Evolutionary conservation across 92 coral and sea anemone species (phyloP).

Genomic region (Isaurus tuberculatus): DNA sequence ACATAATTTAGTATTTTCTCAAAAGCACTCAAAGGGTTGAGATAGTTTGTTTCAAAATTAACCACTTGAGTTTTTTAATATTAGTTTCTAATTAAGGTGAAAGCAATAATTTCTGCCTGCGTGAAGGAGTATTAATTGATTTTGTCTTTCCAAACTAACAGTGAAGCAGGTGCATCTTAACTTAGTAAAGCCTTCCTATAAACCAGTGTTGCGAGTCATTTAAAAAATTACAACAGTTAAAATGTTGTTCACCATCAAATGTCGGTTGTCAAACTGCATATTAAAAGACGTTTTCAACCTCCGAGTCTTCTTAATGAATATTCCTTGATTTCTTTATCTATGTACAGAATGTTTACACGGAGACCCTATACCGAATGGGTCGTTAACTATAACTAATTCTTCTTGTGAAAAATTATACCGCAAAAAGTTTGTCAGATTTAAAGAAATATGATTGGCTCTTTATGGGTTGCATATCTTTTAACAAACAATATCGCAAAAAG

Average conservation of each 20-base stretch:
- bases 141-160: conserved; percentile 21
- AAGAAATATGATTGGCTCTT: background rate
- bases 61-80: conserved; percentile 23
- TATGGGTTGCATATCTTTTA: background rate
- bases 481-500: background rate
- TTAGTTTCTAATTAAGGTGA: conserved; percentile 22
- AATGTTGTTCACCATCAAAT: background rate
- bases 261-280: too few relatives aligned
- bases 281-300: background rate
- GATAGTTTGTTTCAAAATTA: background rate
- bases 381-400: background rate
- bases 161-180: conserved; percentile 27
- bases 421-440: background rate
- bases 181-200: background rate
- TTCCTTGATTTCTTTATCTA: background rate
- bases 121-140: conserved; percentile 28
- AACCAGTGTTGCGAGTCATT: background rate
- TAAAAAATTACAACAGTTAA: background rate
- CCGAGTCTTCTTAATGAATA: background rate
- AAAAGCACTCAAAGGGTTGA: background rate
- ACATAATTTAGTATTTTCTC: background rate
- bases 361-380: background rate
- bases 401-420: background rate
- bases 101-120: conserved; percentile 18
- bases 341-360: background rate